Evolutionary conservation across 2,888 invertebrate species (phyloP).

Genomic region (Carcina quercana): DNA sequence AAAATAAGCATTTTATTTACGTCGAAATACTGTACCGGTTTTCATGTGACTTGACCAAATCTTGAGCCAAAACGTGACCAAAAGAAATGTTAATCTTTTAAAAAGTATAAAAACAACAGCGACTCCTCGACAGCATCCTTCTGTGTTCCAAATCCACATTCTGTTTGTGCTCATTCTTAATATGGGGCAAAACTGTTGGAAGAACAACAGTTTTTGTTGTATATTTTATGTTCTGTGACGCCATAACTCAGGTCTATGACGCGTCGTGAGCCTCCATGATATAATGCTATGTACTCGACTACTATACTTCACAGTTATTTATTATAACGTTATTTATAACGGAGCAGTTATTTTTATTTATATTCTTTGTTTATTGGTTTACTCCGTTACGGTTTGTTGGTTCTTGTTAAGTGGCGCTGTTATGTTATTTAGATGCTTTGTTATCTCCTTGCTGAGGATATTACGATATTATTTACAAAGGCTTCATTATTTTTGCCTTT

Average conservation of each 20-base stretch:
- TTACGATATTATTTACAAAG: no score
- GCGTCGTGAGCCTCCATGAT: conserved; percentile 56
- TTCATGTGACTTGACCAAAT: no score
- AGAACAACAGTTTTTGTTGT: conserved; percentile 72
- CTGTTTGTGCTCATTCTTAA: conserved; percentile 72
- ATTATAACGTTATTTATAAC: conserved; percentile 53
- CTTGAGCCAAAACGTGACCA: no score
- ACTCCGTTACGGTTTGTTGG: conserved; percentile 57
- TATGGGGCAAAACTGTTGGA: conserved; percentile 74
- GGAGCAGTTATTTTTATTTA: conserved; percentile 63
- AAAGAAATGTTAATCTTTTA: not conserved
- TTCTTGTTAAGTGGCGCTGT: conserved; percentile 41
- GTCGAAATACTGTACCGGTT: no score
- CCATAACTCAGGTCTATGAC: conserved; percentile 62
- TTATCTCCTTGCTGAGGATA: no score
- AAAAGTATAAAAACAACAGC: conserved; percentile 10
- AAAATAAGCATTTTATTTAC: no score
- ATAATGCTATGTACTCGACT: conserved; percentile 41
- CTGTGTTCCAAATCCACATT: conserved; percentile 61
- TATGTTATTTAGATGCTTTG: no score
- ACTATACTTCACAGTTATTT: conserved; percentile 49
- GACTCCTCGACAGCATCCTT: conserved; percentile 31
- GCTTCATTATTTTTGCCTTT: no score
- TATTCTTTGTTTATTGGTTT: conserved; percentile 64
- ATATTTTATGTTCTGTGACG: conserved; percentile 73